These are phyloP conservation scores for Ypsolopha scabrella DNA, from an alignment of 2,888 invertebrate genomes.

Conservation along the genomic window DNA sequence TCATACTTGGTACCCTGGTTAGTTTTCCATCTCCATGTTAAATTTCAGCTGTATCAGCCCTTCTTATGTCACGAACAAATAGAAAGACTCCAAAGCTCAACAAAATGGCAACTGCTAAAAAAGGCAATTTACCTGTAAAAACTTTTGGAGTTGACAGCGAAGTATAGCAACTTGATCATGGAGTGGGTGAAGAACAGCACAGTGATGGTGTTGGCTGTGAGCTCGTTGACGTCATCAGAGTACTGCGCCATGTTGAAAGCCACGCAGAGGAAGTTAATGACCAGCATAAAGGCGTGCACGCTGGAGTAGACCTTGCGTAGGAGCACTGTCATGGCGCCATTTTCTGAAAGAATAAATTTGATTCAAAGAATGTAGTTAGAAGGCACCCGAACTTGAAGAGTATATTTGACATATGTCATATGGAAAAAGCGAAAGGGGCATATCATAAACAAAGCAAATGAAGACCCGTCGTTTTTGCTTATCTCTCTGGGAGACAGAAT, in stretches of 20 bases:
- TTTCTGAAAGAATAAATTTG: conserved; percentile 31
- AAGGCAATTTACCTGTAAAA: conserved; percentile 74
- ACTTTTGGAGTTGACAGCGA: conserved; percentile 78
- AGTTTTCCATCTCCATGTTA: too few species aligned
- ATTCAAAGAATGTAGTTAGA: too few species aligned
- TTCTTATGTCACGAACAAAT: too few species aligned
- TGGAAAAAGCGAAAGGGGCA: too few species aligned
- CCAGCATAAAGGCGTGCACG: conserved; percentile 71
- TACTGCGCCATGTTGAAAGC: conserved; percentile 78
- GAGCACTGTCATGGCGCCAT: conserved; percentile 57
- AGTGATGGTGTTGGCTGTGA: conserved; percentile 84
- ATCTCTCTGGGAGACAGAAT: too few species aligned
- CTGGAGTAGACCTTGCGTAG: conserved; percentile 72
- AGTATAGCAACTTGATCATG: conserved; percentile 79
- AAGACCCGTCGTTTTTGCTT: too few species aligned
- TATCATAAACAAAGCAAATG: too few species aligned
- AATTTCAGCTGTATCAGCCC: too few species aligned
- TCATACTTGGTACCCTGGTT: too few species aligned
- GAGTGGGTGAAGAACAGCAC: conserved; percentile 84
- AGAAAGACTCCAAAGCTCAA: not conserved
- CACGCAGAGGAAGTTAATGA: conserved; percentile 73
- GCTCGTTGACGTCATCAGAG: conserved; percentile 80
- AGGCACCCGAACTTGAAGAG: too few species aligned
- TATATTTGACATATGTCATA: too few species aligned
- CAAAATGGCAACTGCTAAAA: not conserved